Conservation (phyloP, 2,113 vertebrate species). For the Malurus elegans region DNA sequence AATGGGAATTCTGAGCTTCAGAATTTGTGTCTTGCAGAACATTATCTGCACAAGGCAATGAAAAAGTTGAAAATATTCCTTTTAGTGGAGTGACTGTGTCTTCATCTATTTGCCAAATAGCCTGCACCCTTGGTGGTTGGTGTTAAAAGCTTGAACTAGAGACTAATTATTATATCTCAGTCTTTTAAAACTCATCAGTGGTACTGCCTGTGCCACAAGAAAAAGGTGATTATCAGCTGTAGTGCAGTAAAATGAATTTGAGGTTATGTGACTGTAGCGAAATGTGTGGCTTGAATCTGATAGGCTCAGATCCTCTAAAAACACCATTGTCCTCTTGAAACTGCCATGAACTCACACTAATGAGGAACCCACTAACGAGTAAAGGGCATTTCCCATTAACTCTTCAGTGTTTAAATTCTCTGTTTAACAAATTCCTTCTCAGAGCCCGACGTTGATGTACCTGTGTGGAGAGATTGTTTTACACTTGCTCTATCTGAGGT, state of each 20-base stretch:
- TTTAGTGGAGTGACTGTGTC: not conserved
- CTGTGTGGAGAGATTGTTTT: not conserved
- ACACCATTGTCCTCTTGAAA: not conserved
- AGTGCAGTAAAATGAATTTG: not conserved
- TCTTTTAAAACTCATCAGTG: not conserved
- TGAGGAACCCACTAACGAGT: not conserved
- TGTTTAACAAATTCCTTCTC: not conserved
- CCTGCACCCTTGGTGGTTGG: not conserved
- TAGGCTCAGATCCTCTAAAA: not conserved
- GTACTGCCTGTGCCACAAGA: not conserved
- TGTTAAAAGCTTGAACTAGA: not conserved
- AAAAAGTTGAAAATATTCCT: not conserved
- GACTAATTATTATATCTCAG: not conserved
- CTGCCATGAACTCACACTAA: not conserved
- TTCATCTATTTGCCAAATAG: not conserved
- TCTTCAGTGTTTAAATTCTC: not conserved
- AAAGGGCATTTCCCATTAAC: not conserved
- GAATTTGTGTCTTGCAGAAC: not conserved
- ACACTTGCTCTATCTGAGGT: not conserved
- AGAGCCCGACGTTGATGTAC: not conserved
- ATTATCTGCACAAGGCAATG: not conserved
- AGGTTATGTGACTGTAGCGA: not conserved
- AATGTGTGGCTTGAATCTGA: not conserved
- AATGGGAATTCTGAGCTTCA: not conserved
- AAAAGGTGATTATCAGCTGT: not conserved